These are phyloP conservation scores for Hemistola chrysoprasaria DNA, from an alignment of 2,888 invertebrate species.

Conservation along the genomic window DNA sequence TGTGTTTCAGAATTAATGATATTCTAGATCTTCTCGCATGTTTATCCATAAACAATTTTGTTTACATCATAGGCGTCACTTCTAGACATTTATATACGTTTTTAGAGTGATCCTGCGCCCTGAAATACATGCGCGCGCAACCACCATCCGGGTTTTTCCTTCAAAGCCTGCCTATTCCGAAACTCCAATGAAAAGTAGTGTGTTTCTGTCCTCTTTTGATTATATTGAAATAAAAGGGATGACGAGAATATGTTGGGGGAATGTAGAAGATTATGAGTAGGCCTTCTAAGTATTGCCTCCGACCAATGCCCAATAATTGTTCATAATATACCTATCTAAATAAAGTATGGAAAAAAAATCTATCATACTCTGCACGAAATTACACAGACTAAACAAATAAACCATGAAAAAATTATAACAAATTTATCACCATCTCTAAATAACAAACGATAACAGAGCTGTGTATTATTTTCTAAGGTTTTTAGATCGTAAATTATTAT, in stretches of 20 bases:
- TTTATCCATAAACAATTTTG: slow-evolving; percentile 15
- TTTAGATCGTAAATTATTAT: too few species aligned
- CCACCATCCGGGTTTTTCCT: slow-evolving; percentile 49
- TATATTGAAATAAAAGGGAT: slow-evolving; percentile 24
- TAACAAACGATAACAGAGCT: too few species aligned
- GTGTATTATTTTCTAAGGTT: too few species aligned
- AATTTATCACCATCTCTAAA: too few species aligned
- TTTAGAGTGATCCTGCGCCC: slow-evolving; percentile 72
- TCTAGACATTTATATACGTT: slow-evolving; percentile 64
- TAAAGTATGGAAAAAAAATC: slow-evolving; percentile 9
- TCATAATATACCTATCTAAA: background rate
- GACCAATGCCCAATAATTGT: background rate
- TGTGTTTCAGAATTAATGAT: too few species aligned
- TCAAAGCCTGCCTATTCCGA: slow-evolving; percentile 39
- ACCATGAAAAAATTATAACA: too few species aligned
- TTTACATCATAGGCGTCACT: slow-evolving; percentile 24
- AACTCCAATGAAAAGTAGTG: slow-evolving; percentile 41
- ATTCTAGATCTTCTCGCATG: too few species aligned
- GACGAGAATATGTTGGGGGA: slow-evolving; percentile 7
- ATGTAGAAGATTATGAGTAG: slow-evolving; percentile 16
- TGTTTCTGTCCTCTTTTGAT: slow-evolving; percentile 35
- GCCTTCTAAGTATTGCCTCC: slow-evolving; percentile 12
- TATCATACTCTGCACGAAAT: too few species aligned
- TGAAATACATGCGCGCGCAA: slow-evolving; percentile 75
- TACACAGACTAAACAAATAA: too few species aligned